Conservation (phyloP, 2,113 vertebrate genomes). For the Motacilla alba region DNA sequence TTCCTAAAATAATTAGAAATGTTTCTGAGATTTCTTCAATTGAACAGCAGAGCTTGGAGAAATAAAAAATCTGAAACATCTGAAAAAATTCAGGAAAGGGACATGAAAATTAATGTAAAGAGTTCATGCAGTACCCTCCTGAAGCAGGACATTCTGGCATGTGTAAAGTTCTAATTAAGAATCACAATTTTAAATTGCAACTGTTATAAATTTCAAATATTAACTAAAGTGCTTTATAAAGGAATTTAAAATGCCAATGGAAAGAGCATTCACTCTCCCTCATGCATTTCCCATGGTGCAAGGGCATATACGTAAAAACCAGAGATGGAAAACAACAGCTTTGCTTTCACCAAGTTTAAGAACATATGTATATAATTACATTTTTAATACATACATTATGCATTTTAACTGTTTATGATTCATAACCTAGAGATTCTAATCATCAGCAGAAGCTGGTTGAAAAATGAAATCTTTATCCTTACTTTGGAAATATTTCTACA, state of each 20-base stretch:
- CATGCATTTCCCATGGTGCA: neutral
- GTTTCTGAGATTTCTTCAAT: neutral
- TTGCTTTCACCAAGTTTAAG: neutral
- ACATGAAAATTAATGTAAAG: neutral
- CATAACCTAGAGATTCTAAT: neutral
- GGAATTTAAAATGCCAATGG: neutral
- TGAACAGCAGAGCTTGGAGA: neutral
- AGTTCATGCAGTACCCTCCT: neutral
- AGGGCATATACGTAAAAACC: neutral
- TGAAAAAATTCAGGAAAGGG: neutral
- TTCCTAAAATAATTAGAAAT: neutral
- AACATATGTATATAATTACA: neutral
- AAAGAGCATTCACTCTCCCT: neutral
- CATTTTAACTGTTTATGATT: neutral
- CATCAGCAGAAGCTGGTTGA: neutral
- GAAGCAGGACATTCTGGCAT: neutral
- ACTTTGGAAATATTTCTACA: neutral
- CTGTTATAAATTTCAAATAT: neutral
- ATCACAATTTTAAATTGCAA: neutral
- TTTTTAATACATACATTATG: neutral
- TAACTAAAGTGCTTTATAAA: neutral
- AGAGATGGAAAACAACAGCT: neutral
- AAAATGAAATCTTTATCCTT: neutral
- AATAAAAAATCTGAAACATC: neutral
- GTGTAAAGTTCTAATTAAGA: neutral